phyloP scores from a whole-genome alignment of 2,113 vertebrate species.

The Petaurus breviceps region DNA sequence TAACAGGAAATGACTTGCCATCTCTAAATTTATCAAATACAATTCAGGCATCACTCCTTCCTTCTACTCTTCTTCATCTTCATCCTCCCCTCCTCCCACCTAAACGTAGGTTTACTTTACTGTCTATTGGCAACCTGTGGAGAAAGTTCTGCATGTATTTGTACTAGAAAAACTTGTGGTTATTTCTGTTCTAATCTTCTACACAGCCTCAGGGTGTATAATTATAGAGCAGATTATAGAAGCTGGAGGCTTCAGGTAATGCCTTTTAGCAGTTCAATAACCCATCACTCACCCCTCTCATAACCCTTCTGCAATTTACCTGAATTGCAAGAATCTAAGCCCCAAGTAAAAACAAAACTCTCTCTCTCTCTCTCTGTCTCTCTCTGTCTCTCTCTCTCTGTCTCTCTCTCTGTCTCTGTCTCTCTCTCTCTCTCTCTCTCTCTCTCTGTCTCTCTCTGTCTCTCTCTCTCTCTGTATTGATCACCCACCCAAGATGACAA shows the following conservation, averaged over 20 bases:
- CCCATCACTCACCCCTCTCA: constrained; percentile 20
- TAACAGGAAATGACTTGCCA: not conserved
- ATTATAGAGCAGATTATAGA: constrained; percentile 58
- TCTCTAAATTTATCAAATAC: not conserved
- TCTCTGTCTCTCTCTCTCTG: not conserved
- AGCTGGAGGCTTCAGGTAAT: constrained; percentile 22
- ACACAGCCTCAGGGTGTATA: constrained; percentile 35
- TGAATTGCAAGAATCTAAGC: constrained; percentile 44
- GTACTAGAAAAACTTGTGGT: not conserved
- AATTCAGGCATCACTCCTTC: not conserved
- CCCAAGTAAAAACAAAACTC: constrained; percentile 12
- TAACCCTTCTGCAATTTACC: constrained; percentile 22
- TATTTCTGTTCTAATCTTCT: constrained; percentile 16
- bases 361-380: not conserved
- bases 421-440: not conserved
- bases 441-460: not conserved
- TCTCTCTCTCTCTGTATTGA: constrained; percentile 2
- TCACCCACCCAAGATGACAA: constrained; percentile 11
- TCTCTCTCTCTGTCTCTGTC: not conserved
- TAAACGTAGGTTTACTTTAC: not conserved
- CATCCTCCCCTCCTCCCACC: not conserved
- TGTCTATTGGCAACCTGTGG: constrained; percentile 42
- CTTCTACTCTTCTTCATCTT: not conserved
- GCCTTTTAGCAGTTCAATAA: constrained; percentile 47
- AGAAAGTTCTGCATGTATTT: constrained; percentile 43